phyloP scores from a whole-genome alignment of 1,140 invertebrate species.

The Penaeus indicus region DNA sequence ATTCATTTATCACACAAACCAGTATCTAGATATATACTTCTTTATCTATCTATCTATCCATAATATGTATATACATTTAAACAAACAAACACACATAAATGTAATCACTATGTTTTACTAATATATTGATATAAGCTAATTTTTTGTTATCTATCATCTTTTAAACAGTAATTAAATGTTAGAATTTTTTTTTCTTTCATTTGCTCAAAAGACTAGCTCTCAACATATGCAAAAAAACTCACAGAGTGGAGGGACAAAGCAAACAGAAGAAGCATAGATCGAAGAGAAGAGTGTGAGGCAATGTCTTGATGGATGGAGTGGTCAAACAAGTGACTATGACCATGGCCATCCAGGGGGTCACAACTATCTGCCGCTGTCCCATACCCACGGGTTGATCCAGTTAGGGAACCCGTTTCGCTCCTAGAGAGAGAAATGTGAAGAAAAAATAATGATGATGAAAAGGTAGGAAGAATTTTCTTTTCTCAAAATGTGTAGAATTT shows the following conservation, averaged over 20 bases:
- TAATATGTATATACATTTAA: no score
- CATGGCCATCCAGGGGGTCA: constrained; percentile 17
- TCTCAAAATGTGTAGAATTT: background rate
- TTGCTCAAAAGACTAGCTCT: background rate
- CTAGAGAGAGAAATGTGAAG: background rate
- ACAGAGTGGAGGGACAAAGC: constrained; percentile 75
- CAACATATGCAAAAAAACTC: constrained; percentile 40
- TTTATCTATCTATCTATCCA: no score
- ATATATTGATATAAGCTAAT: no score
- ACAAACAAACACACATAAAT: no score
- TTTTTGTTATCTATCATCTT: no score
- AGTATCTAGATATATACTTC: no score
- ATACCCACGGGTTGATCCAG: constrained; percentile 23
- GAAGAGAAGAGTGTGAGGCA: constrained; percentile 70
- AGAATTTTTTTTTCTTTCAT: background rate
- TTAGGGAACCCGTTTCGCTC: constrained; percentile 50
- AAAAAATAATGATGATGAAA: no score
- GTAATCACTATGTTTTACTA: no score
- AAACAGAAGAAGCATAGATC: constrained; percentile 72
- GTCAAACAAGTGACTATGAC: constrained; percentile 57
- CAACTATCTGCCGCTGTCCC: constrained; percentile 44
- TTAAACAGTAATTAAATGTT: no score
- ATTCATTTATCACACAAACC: no score
- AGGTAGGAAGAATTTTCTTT: background rate
- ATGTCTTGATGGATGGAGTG: constrained; percentile 60